Percentiles rank a stretch among this genome's conserved stretches.
Evolutionary conservation across 2,888 invertebrate genomes (phyloP).

Genomic region (Synanthedon myopaeformis): DNA sequence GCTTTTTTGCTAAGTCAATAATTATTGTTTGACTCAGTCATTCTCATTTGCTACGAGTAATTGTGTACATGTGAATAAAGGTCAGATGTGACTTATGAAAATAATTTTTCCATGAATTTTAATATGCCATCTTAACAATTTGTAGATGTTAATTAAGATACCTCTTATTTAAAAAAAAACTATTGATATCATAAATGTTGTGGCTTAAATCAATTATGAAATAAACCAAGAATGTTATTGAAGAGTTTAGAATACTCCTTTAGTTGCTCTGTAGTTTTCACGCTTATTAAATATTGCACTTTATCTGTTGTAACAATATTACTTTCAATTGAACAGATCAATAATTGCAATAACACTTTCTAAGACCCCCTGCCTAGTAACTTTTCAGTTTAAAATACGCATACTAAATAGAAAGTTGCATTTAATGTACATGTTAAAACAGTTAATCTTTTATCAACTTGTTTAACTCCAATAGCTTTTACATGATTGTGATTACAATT

Average conservation of each 20-base stretch:
- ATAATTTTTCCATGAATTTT: background rate
- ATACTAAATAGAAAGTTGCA: background rate
- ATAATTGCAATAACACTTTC: background rate
- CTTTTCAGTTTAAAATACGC: background rate
- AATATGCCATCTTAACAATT: no score
- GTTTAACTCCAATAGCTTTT: no score
- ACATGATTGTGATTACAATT: no score
- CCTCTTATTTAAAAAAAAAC: no score
- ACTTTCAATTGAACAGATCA: background rate
- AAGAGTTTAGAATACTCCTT: no score
- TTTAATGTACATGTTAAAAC: background rate
- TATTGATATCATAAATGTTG: no score
- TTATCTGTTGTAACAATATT: background rate
- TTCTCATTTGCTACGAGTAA: slow-evolving; percentile 6
- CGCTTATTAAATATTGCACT: background rate
- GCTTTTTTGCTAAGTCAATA: slow-evolving; percentile 15
- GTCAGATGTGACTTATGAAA: slow-evolving; percentile 5
- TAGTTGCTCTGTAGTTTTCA: background rate
- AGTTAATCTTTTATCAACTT: no score
- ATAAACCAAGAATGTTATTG: no score
- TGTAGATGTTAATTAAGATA: no score
- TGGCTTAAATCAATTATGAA: no score
- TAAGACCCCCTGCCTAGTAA: background rate
- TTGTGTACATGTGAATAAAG: slow-evolving; percentile 7
- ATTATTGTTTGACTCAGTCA: slow-evolving; percentile 17